Base-by-base conservation (phyloP, 1,140 invertebrate genomes). In the Schlechtendalia chinensis region DNA sequence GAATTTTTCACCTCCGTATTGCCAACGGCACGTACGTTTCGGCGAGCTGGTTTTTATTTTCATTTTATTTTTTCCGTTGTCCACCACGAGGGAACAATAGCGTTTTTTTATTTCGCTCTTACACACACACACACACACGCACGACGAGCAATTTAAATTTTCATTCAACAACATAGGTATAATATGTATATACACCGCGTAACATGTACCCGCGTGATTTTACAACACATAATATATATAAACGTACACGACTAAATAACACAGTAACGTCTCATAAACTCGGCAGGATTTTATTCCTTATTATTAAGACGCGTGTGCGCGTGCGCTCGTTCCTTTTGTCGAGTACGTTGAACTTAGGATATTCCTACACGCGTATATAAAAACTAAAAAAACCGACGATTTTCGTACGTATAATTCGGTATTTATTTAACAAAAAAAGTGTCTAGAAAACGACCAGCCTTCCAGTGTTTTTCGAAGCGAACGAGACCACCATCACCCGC, bases 21-120 rank as follows among this genome's bases (percentile, higher is more conserved):
- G n/a, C 27, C 58, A 45, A 27, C 19, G 32, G 5, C 39, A 56
- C 32, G 39, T 53, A 29, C 22, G 19, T 27, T 45, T 45, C 54
- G 74, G 45, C 74, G 39, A 59, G 74, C 74, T 29, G 27, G 59
- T 45, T 59, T 77, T 59, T 77, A 50, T 74, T 56, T 53, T 77
- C 6, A 59, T 61, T 77, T 67, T 39, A n/a, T 27, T 69, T 69
- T 74, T 32, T 39, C 39, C 63, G 19, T 71, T 72, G 17, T 39
- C 54, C n/a, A 12, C 56, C 56, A 1, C 22, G 16, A 39, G 32
- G 32, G 53, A 61, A 77, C 74, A 77, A 77, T 77, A 24, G 39
- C 6, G 32, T 75, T 45, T 77, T 59, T 72, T 19, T 63, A 61
- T 69, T 69, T 17, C 22, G 29, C 47, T 61, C 39, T 6, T 58